Evolutionary conservation across 2,113 vertebrate species (phyloP).

Genomic region (Bolborhynchus lineola): DNA sequence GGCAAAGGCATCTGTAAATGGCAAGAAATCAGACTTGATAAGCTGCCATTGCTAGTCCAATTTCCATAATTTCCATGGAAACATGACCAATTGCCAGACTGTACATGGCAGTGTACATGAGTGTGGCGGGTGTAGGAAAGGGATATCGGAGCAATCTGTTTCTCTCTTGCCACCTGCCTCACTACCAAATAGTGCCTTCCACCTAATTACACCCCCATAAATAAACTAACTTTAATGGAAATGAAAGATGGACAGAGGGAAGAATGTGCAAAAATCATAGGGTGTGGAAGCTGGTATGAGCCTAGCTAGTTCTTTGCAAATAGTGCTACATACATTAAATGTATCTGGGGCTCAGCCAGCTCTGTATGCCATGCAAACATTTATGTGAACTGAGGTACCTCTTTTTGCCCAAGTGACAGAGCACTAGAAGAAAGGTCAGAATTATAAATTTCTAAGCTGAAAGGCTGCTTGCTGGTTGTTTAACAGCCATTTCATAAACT

Average conservation of each 20-base stretch:
- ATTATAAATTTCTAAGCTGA: neutral
- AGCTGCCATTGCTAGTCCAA: neutral
- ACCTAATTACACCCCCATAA: neutral
- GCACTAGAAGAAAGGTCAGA: neutral
- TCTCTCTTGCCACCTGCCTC: neutral
- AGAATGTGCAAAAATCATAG: neutral
- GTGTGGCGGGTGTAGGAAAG: neutral
- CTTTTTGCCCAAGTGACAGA: neutral
- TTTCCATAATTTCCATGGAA: conserved; percentile 49
- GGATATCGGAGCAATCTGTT: neutral
- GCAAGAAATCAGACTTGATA: neutral
- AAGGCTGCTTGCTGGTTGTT: neutral
- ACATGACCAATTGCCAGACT: neutral
- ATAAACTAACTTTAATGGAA: neutral
- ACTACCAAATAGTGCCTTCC: neutral
- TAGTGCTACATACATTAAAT: neutral
- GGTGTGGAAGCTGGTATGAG: fast-evolving
- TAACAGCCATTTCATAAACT: neutral
- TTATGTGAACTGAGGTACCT: neutral
- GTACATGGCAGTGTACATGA: neutral
- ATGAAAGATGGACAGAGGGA: neutral
- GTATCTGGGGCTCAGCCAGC: neutral
- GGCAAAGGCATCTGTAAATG: neutral
- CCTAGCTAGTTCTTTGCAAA: neutral
- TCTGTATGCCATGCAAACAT: neutral